Evolutionary conservation across 2,888 invertebrate genomes (phyloP), one percentile per base, ranked within the genome.

Genomic region (Epirrhoe tristata): DNA sequence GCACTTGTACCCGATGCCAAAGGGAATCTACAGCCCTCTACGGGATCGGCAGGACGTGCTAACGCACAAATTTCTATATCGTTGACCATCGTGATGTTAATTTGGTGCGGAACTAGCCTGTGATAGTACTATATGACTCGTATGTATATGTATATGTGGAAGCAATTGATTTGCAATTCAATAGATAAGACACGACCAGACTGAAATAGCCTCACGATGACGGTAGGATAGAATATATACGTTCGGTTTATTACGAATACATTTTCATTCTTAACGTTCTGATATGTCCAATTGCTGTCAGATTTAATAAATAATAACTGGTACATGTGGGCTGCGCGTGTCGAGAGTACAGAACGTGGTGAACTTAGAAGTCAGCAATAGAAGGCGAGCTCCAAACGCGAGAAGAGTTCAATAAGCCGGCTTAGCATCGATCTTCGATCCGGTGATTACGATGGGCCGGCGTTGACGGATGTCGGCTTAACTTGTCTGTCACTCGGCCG

Each of bases 401-500:
- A 83, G 84, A 88, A 84, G 85, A 90, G 89, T 89, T 89, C 86
- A 89, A 89, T 93, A 93, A 93, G 90, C 91, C 76, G 85, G 89
- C 91, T 93, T 91, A 93, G 81, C 89, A 89, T 89, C 84, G 91
- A 91, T 92, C 90, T 93, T 89, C 87, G 89, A 93, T 92, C 87
- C 84, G 83, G 83, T 84, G 92, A 91, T 92, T 92, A 91, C 85
- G 85, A 81, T 79, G 75, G 76, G 81, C 85, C 71, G 86, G 89
- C 92, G 93, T 88, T 93, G 93, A 93, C 93, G 93, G 93, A 93
- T 90, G 93, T 90, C 93, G 84, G 91, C 91, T 93, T 92, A 92
- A 85, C 84, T 88, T 90, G 92, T 91, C 91, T 88, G 90, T 91
- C 92, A 90, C 87, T 84, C 82, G 82, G 81, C 81, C 84, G 78